phyloP scores from a whole-genome alignment of 2,797 vertebrate species.

The Poecilia picta region DNA sequence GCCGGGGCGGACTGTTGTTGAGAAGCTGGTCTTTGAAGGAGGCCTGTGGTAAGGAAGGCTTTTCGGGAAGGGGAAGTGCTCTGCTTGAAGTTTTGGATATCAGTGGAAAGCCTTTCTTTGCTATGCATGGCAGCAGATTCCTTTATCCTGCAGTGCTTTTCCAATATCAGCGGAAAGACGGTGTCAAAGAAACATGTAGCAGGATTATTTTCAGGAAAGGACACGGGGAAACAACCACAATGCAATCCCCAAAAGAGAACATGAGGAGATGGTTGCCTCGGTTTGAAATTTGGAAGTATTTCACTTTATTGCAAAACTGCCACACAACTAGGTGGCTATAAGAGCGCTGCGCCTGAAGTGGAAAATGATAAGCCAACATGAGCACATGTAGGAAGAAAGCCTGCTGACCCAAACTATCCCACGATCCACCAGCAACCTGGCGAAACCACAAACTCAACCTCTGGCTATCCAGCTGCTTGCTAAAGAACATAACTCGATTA shows the following conservation, averaged over 20 bases:
- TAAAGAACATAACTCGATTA: slow-evolving; percentile 40
- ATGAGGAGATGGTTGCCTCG: slow-evolving; percentile 18
- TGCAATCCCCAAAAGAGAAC: slow-evolving; percentile 22
- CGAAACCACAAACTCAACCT: slow-evolving; percentile 69
- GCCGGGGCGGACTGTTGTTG: slow-evolving; percentile 47
- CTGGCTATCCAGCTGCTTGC: slow-evolving; percentile 69
- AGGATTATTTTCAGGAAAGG: slow-evolving; percentile 64
- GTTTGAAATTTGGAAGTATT: slow-evolving; percentile 1
- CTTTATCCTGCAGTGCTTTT: slow-evolving; percentile 55
- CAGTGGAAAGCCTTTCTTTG: slow-evolving; percentile 64
- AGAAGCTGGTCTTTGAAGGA: slow-evolving; percentile 71
- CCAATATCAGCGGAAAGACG: slow-evolving; percentile 54
- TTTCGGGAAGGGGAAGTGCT: slow-evolving; percentile 73
- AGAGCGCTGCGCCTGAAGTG: background rate
- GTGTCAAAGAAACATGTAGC: slow-evolving; percentile 61
- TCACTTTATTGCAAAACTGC: background rate
- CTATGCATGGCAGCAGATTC: slow-evolving; percentile 29
- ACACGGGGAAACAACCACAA: slow-evolving; percentile 37
- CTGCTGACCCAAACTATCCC: slow-evolving; percentile 66
- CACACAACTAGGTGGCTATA: background rate
- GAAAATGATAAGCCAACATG: slow-evolving; percentile 22
- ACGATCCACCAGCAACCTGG: slow-evolving; percentile 73
- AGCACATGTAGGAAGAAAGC: slow-evolving; percentile 42
- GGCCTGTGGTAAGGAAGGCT: slow-evolving; percentile 55
- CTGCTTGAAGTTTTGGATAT: slow-evolving; percentile 63